These are phyloP conservation scores for Nezara viridula DNA, from an alignment of 2,888 invertebrate species.

Conservation along the genomic window DNA sequence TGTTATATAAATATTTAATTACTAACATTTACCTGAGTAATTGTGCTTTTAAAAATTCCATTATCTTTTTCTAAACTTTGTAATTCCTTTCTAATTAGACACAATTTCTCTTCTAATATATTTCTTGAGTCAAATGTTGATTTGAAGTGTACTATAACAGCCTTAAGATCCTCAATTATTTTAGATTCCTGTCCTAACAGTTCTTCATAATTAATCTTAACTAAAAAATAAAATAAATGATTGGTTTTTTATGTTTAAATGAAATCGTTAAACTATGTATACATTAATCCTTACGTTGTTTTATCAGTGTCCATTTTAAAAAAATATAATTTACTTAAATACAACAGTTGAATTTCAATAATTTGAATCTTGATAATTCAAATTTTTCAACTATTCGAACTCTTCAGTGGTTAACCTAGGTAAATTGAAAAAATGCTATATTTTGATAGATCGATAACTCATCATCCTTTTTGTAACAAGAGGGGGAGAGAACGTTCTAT, in stretches of 20 bases:
- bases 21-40: background rate
- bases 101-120: background rate
- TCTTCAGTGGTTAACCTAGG: too few species aligned
- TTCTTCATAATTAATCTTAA: conserved; percentile 17
- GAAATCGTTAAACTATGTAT: too few species aligned
- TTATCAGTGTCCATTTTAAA: too few species aligned
- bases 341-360: too few species aligned
- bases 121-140: background rate
- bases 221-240: background rate
- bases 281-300: too few species aligned
- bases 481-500: too few species aligned
- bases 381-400: too few species aligned
- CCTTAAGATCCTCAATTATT: conserved; percentile 20
- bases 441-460: too few species aligned
- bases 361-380: too few species aligned
- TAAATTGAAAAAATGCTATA: too few species aligned
- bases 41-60: background rate
- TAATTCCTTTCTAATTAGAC: background rate
- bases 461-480: too few species aligned
- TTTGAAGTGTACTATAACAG: background rate
- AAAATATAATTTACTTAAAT: too few species aligned
- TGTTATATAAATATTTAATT: background rate
- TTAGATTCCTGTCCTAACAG: conserved; percentile 31
- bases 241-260: background rate
- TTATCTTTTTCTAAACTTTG: background rate